A percentile compares a stretch with the other conserved stretches of the same genome.
Conservation (phyloP, 37 sponge, comb jelly and placozoan species). For the Spongilla lacustris region DNA sequence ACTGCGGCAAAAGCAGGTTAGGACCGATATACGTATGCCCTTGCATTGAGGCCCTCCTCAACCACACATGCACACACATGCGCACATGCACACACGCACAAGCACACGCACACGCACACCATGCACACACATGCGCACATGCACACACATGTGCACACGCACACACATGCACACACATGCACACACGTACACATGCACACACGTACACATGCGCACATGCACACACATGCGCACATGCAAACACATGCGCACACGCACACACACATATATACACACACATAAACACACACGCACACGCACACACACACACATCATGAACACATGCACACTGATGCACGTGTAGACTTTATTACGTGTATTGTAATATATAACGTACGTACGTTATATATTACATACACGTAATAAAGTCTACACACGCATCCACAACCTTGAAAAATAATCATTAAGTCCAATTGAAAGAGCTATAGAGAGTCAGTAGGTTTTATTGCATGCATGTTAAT, state of each 20-base stretch:
- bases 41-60: background rate
- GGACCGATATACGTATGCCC: background rate
- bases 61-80: background rate
- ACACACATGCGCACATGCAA: background rate
- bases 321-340: background rate
- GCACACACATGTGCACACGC: background rate
- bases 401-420: too few species aligned
- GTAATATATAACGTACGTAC: too few species aligned
- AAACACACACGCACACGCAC: constrained; percentile 17
- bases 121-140: background rate
- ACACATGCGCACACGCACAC: constrained; percentile 12
- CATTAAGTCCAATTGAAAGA: too few species aligned
- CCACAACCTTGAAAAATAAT: too few species aligned
- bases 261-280: background rate
- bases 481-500: too few species aligned
- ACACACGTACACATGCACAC: background rate
- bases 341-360: too few species aligned
- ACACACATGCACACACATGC: background rate
- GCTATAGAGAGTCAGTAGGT: too few species aligned
- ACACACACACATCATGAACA: constrained; percentile 8
- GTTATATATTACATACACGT: background rate
- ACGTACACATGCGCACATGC: constrained; percentile 9
- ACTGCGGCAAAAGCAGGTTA: too few species aligned
- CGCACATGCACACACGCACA: background rate
- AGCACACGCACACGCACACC: constrained; percentile 36